A percentile compares a stretch with the other conserved stretches of the same genome.
Evolutionary conservation across 2,888 invertebrate genomes (phyloP).

Genomic region (Pristionchus fissidentatus): DNA sequence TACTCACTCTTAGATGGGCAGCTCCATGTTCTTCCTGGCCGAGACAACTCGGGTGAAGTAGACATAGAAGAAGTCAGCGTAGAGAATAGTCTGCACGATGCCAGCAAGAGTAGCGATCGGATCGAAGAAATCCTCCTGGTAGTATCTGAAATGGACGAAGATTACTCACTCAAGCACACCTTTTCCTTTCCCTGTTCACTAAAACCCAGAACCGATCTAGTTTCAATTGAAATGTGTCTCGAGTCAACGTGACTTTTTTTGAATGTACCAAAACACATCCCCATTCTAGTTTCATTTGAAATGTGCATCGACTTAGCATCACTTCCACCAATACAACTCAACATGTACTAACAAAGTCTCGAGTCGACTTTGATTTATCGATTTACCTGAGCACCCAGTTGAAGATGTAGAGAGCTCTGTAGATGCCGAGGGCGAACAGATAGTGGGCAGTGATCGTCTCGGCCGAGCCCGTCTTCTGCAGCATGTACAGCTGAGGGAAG

Average conservation of each 20-base stretch:
- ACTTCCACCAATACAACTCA: background rate
- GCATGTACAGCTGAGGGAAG: constrained; percentile 96
- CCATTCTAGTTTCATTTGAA: too few species aligned
- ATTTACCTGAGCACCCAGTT: constrained; percentile 77
- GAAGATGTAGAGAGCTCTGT: constrained; percentile 78
- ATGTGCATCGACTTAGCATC: too few species aligned
- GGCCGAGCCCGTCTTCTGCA: constrained; percentile 92
- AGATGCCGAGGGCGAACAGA: constrained; percentile 79
- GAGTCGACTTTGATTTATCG: background rate
- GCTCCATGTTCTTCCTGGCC: constrained; percentile 45
- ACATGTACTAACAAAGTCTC: background rate
- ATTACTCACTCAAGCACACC: background rate
- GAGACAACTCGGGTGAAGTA: constrained; percentile 91
- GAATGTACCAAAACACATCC: too few species aligned
- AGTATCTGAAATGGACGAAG: constrained; percentile 80
- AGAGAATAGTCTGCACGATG: constrained; percentile 86
- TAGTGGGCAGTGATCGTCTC: constrained; percentile 92
- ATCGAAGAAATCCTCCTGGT: constrained; percentile 93
- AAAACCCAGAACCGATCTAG: background rate
- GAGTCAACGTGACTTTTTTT: too few species aligned
- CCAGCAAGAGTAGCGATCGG: constrained; percentile 96
- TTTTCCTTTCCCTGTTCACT: background rate
- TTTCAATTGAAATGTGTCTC: too few species aligned
- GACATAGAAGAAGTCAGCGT: constrained; percentile 99
- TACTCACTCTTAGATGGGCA: constrained; percentile 47